A percentile compares a stretch with the other conserved stretches of the same genome.
phyloP scores from a whole-genome alignment of 2,888 invertebrate genomes.

The Diarsia mendica region DNA sequence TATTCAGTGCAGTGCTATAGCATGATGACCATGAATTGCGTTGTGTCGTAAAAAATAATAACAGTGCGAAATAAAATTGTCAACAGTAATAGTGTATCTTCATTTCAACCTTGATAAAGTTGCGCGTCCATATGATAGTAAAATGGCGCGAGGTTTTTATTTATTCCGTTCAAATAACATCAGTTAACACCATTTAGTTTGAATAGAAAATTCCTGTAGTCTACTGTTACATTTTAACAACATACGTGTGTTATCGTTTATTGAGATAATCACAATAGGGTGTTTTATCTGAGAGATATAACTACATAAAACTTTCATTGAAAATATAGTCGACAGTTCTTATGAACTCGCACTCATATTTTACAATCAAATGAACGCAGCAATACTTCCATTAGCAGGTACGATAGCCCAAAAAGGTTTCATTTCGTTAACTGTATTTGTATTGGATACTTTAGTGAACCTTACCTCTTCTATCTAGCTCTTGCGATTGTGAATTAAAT shows the following conservation, averaged over 20 bases:
- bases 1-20: conserved; percentile 66
- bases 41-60: conserved; percentile 67
- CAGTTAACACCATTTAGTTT: conserved; percentile 15
- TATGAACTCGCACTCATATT: not conserved
- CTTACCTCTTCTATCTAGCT: conserved; percentile 90
- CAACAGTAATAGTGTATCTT: conserved; percentile 67
- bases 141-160: conserved; percentile 56
- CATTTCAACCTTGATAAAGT: conserved; percentile 69
- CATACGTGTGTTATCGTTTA: conserved; percentile 7
- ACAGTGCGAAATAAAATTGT: conserved; percentile 68
- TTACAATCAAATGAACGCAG: conserved; percentile 48
- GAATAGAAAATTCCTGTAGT: conserved; percentile 7
- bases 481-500: conserved; percentile 91
- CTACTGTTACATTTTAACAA: conserved; percentile 7
- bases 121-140: conserved; percentile 67
- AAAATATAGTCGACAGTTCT: not conserved
- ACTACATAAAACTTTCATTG: no score
- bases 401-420: conserved; percentile 40
- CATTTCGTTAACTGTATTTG: conserved; percentile 41
- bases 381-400: conserved; percentile 32
- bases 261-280: not conserved
- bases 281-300: not conserved
- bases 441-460: conserved; percentile 66
- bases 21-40: conserved; percentile 60
- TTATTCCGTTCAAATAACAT: conserved; percentile 40